Conservation (phyloP, 2,113 vertebrate species). For the Brachyistius frenatus region DNA sequence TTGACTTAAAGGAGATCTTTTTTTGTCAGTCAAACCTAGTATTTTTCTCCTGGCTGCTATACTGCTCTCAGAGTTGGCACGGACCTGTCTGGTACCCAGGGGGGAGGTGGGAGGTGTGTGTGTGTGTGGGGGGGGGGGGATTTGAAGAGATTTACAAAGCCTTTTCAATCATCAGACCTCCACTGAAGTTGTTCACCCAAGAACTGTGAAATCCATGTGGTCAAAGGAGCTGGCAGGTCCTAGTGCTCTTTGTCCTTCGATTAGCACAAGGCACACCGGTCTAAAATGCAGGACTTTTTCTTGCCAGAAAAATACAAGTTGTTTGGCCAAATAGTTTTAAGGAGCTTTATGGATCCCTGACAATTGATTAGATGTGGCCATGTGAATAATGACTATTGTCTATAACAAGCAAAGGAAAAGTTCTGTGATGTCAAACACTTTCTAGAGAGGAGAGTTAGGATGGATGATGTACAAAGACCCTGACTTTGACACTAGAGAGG, state of each 20-base stretch:
- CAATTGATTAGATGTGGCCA: neutral
- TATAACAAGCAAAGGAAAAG: neutral
- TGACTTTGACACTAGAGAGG: no score
- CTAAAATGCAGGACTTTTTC: neutral
- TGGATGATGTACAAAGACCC: neutral
- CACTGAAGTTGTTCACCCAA: constrained; percentile 26
- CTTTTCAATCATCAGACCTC: constrained; percentile 39
- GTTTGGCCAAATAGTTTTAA: no score
- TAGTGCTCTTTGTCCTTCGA: neutral
- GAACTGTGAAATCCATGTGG: constrained; percentile 23
- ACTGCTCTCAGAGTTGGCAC: neutral
- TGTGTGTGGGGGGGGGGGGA: no score
- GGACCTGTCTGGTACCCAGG: neutral
- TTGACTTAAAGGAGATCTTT: neutral
- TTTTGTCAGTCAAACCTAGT: neutral
- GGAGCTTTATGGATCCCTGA: neutral
- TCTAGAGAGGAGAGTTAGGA: neutral
- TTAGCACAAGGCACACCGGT: neutral
- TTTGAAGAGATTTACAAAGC: constrained; percentile 30
- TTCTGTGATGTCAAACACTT: neutral
- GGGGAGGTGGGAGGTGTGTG: no score
- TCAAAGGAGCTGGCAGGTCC: constrained; percentile 1
- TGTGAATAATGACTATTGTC: neutral
- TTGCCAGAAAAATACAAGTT: neutral
- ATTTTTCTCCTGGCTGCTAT: constrained; percentile 6